Percentiles rank a stretch among this genome's conserved stretches.
phyloP scores from a whole-genome alignment of 2,797 vertebrate genomes.

The Etheostoma nigrum region DNA sequence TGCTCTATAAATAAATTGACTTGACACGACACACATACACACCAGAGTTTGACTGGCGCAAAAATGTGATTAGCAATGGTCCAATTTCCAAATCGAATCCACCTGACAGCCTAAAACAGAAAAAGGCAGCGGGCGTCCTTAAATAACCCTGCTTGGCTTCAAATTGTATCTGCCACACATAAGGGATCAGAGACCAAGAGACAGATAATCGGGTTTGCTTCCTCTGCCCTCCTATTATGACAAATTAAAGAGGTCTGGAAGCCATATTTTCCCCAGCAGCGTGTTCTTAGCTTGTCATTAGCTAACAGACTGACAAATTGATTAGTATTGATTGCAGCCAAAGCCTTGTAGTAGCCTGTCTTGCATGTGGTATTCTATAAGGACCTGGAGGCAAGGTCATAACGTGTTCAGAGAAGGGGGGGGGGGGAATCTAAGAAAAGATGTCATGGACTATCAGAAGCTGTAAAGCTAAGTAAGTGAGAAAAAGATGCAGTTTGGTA shows the following conservation, averaged over 20 bases:
- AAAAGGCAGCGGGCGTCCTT: conserved; percentile 69
- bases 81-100: conserved; percentile 83
- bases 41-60: conserved; percentile 62
- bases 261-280: conserved; percentile 81
- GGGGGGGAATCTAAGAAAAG: conserved; percentile 30
- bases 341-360: conserved; percentile 56
- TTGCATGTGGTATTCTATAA: conserved; percentile 66
- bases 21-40: background rate
- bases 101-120: conserved; percentile 69
- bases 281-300: conserved; percentile 85
- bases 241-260: conserved; percentile 88
- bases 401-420: conserved; percentile 55
- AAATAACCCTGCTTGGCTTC: conserved; percentile 78
- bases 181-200: conserved; percentile 76
- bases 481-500: conserved; percentile 1
- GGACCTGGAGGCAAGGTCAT: conserved; percentile 80
- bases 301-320: conserved; percentile 87
- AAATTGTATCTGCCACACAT: conserved; percentile 73
- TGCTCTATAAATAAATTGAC: no score
- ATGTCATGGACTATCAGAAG: conserved; percentile 25
- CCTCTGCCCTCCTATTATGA: conserved; percentile 85
- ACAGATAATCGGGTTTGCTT: conserved; percentile 83
- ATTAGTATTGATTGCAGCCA: conserved; percentile 86
- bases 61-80: conserved; percentile 75
- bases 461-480: background rate